Evolutionary conservation across 2,888 invertebrate species (phyloP).

Genomic region (Caenorhabditis sinica): DNA sequence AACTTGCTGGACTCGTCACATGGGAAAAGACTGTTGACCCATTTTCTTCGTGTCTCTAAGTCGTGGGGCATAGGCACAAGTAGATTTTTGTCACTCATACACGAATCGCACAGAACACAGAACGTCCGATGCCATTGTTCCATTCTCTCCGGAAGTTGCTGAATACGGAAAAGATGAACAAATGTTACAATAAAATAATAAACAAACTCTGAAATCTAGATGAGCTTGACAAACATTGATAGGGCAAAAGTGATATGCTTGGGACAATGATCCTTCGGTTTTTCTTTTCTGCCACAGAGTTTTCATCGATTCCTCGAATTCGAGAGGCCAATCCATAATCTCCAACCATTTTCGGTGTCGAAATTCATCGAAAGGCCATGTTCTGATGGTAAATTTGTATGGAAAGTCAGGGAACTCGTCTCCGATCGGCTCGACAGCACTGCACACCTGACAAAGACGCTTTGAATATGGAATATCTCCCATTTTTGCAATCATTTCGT

Average conservation of each 20-base stretch:
- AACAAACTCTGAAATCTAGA: conserved; percentile 61
- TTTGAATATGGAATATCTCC: conserved; percentile 61
- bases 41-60: conserved; percentile 46
- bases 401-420: conserved; percentile 37
- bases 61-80: conserved; percentile 64
- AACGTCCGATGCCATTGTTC: conserved; percentile 67
- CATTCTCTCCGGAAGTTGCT: conserved; percentile 67
- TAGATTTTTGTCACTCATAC: conserved; percentile 64
- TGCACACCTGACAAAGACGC: conserved; percentile 69
- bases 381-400: conserved; percentile 57
- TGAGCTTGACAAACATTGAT: conserved; percentile 71
- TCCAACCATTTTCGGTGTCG: conserved; percentile 73
- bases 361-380: conserved; percentile 73
- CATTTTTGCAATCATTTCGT: conserved; percentile 63
- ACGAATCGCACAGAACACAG: conserved; percentile 70
- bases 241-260: conserved; percentile 67
- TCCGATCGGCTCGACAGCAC: conserved; percentile 54
- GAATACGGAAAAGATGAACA: too few species aligned
- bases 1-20: conserved; percentile 43
- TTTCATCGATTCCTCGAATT: conserved; percentile 70
- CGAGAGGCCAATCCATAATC: conserved; percentile 70
- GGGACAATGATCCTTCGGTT: conserved; percentile 55
- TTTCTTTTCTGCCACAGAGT: conserved; percentile 68
- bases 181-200: too few species aligned
- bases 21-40: conserved; percentile 57